phyloP scores from a whole-genome alignment of 2,113 vertebrate species.

The Carassius carassius region DNA sequence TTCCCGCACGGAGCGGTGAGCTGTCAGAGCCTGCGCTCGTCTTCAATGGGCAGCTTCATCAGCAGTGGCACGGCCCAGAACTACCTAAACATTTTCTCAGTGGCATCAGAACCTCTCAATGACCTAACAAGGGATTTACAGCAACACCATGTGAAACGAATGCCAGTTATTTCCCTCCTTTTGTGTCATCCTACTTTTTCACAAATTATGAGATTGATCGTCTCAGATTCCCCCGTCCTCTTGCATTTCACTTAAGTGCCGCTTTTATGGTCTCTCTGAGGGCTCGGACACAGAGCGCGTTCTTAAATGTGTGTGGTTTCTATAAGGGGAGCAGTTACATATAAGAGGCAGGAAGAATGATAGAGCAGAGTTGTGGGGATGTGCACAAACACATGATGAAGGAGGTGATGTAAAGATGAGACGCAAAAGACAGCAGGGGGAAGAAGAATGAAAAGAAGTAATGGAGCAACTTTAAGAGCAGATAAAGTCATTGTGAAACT shows the following conservation, averaged over 20 bases:
- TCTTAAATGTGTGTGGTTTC: conserved; percentile 48
- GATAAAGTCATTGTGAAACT: conserved; percentile 26
- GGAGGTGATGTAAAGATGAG: conserved; percentile 47
- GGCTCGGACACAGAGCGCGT: conserved; percentile 38
- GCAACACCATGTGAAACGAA: conserved; percentile 60
- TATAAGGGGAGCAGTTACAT: conserved; percentile 2
- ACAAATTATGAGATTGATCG: conserved; percentile 66
- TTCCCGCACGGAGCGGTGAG: conserved; percentile 39
- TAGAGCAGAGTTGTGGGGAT: conserved; percentile 26
- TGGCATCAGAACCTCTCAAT: conserved; percentile 53
- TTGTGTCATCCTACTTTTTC: conserved; percentile 54
- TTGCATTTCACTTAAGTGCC: conserved; percentile 19
- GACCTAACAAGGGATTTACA: conserved; percentile 65
- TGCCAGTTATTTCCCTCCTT: conserved; percentile 58
- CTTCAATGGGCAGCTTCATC: conserved; percentile 29
- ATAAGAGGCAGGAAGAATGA: neutral
- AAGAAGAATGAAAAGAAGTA: conserved; percentile 48
- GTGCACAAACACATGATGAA: conserved; percentile 20
- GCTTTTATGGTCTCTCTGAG: conserved; percentile 40
- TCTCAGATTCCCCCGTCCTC: conserved; percentile 28
- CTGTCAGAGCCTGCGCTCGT: conserved; percentile 41
- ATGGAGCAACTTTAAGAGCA: conserved; percentile 17
- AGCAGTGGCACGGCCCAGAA: neutral
- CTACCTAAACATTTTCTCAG: conserved; percentile 21
- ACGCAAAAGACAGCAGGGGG: conserved; percentile 29